Base-by-base conservation (phyloP, 1,140 invertebrate genomes). In the Armadillidium nasatum region DNA sequence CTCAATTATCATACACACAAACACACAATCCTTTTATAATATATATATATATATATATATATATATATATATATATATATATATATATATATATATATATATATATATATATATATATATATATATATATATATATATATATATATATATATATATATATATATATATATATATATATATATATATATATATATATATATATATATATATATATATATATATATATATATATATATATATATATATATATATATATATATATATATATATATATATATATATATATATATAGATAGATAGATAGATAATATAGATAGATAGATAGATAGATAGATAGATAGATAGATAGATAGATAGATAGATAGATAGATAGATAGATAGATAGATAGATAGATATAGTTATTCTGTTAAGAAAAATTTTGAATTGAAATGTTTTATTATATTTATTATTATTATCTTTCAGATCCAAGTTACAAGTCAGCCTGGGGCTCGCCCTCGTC, bases 381-480 rank as follows among this genome's bases (percentile, higher is more conserved):
- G 33, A n/a, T n/a, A n/a, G n/a, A n/a, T n/a, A n/a, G n/a, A n/a
- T n/a, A n/a, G 33, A 33, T 33, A 6, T n/a, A n/a, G n/a, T n/a
- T n/a, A n/a, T n/a, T n/a, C n/a, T n/a, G n/a, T n/a, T n/a, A n/a
- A n/a, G n/a, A n/a, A 6, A 6, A 33, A 33, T 33, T 33, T 33
- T 33, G 33, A 33, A 33, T 3, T 33, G 6, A 60, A 19, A 60
- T 13, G 50, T 60, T 7, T 60, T 19, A 60, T 4, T 15, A 50
- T 60, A 60, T 15, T 19, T 60, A 60, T 60, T 60, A 60, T 60
- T 60, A 2, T 60, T 2, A 4, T 60, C 7, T 60, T 88, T 82
- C 88, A 87, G 88, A 89, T 85, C 88, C 88, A 71, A 88, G 88
- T 77, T 90, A 90, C 84, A 90, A 90, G 85, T 88, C 88, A 78